Evolutionary conservation across 2,113 vertebrate species (phyloP).

Genomic region (Gila orcuttii): DNA sequence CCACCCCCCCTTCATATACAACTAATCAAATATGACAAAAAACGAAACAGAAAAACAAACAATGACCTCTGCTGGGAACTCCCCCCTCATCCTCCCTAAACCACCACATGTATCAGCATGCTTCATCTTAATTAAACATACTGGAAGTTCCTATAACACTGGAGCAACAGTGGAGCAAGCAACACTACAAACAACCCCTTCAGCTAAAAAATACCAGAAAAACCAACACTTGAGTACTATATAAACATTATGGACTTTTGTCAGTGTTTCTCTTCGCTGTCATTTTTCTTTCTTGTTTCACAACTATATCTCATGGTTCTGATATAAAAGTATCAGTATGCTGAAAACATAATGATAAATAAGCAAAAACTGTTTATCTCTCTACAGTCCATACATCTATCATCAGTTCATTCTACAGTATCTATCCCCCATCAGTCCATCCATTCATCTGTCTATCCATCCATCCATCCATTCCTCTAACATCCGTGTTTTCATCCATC

Average conservation of each 20-base stretch:
- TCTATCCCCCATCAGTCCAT: neutral
- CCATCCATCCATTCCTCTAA: neutral
- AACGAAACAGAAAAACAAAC: slow-evolving; percentile 46
- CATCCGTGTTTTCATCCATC: neutral
- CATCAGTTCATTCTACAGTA: neutral
- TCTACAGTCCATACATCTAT: neutral
- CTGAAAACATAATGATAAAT: neutral
- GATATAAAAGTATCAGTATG: too few relatives aligned
- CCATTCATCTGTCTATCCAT: neutral
- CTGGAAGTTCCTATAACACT: slow-evolving; percentile 31
- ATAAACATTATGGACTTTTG: neutral
- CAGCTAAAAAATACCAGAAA: slow-evolving; percentile 25
- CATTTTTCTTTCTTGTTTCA: neutral
- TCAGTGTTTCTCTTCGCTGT: neutral
- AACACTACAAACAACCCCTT: slow-evolving; percentile 12
- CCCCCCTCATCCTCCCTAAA: neutral
- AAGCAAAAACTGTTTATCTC: too few relatives aligned
- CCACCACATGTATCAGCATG: slow-evolving; percentile 18
- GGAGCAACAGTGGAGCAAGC: neutral
- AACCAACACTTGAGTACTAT: neutral
- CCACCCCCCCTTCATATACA: neutral
- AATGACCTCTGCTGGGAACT: slow-evolving; percentile 27
- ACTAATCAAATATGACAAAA: slow-evolving; percentile 23
- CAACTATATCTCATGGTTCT: neutral
- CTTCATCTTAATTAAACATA: slow-evolving; percentile 28